Evolutionary conservation across 2,797 vertebrate genomes (phyloP), one percentile per base, ranked within the genome.

Genomic region (Dendrocincla fuliginosa): DNA sequence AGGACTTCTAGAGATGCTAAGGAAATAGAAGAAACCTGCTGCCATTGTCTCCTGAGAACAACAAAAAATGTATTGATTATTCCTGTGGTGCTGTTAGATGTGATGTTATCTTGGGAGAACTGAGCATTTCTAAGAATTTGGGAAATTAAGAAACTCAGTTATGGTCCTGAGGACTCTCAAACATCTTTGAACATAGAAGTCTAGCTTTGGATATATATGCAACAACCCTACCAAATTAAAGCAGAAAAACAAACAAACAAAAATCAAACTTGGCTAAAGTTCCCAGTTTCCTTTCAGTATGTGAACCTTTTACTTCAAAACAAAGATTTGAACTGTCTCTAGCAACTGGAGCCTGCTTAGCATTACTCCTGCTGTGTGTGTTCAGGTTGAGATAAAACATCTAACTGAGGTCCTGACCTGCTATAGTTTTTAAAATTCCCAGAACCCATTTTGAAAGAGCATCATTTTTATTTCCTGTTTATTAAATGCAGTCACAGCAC

Each of bases 381-480:
- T 77, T 94, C 88, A 83, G 85, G 87, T 88, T 92, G 84, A 84
- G 91, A 64, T 74, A 88, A 91, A 85, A 37, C 59, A 59, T 93
- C 63, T 92, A 84, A 77, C 88, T n/a, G 79, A 88, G 63, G 80
- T 84, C 49, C 52, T 74, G 60, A 93, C 74, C 88, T 80, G 56
- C 67, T 61, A 35, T 2, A 16, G 67, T 79, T 77, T 79, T 95
- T 70, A 88, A 80, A 90, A 91, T 84, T 93, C 77, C 56, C 91
- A 89, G 80, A 82, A 88, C 44, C 11, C 25, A 5, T 82, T 88
- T 77, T 77, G 83, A 78, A 90, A 49, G 30, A 75, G 32, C 0
- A 1, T 77, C 30, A 30, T 77, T 94, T 93, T 88, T 78, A 77
- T 95, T 68, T 84, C 27, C 63, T 91, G 24, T 90, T 95, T 91